Evolutionary conservation across 2,113 vertebrate genomes (phyloP), one percentile per base, ranked within the genome.

Genomic region (Poeciliopsis retropinna): DNA sequence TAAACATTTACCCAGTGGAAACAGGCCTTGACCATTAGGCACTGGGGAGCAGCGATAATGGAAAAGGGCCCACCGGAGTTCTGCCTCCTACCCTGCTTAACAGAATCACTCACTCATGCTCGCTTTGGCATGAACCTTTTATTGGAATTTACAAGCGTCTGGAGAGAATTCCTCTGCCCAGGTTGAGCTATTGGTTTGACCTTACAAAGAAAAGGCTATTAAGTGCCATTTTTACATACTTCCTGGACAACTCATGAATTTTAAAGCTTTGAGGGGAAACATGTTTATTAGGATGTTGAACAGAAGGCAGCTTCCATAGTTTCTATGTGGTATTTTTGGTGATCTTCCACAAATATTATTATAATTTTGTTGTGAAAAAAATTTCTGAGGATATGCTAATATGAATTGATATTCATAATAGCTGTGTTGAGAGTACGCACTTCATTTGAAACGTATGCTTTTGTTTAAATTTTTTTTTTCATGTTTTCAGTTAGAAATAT

Each of bases 141-240:
- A 94, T 85, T 91, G 85, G 83, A 92, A 93, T 91, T 93, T 90
- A 91, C 86, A 92, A 87, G 84, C 81, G 87, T 91, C 91, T 72
- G 78, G 89, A 89, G 90, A 94, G 61, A 75, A 68, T 87, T 87
- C 72, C 76, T 78, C 81, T 60, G 67, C 80, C 69, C 68, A 85
- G 80, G 84, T 80, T 90, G 84, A 87, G 84, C 87, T 80, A 75
- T 81, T 81, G 77, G 85, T 85, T 84, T 81, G 83, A 88, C 88
- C 84, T 82, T 72, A 86, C 85, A 87, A 87, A 88, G 86, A 86
- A 90, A 87, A 90, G 88, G 79, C 78, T 85, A 88, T 88, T 91
- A 89, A 85, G 68, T 17, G 51, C 62, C 67, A 30, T 70, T 88
- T 86, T 84, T 85, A 85, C 81, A 60, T 73, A 87, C 85, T 76